Evolutionary conservation across 2,888 invertebrate genomes (phyloP), one percentile per base, ranked within the genome.

Genomic region (Alitta virens): DNA sequence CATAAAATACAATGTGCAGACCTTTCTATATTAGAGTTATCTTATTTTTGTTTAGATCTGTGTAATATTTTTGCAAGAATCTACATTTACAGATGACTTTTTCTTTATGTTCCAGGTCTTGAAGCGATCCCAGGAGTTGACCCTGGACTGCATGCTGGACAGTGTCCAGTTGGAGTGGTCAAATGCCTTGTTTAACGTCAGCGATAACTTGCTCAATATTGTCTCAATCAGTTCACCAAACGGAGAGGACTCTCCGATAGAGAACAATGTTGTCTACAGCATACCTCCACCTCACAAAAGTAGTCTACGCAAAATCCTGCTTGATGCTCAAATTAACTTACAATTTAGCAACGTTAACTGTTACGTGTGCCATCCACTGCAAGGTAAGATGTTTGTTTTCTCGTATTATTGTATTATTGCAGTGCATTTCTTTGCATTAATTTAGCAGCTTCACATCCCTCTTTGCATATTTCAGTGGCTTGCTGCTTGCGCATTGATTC

Each of bases 111-210:
- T n/a, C 2, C 67, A 78, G 78, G 64, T 72, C 16, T 71, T 74
- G 59, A 74, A 77, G 27, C 60, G 75, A 1, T 72, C 72, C 5
- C 56, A 67, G 2, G 74, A 74, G 49, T 49, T 76, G 42, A 70
- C 70, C 18, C 21, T 77, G 18, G 75, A 77, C 40, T 72, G 71
- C 0, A 74, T 75, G 73, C 62, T 72, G 43, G 74, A 77, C 68
- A 75, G 78, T 63, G 54, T 77, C 2, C 78, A 77, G 59, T 16
- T 77, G 18, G 79, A 79, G 62, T 74, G 77, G 74, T 78, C 78
- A 2, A 68, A 76, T 1, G 68, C 61, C 27, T 70, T 74, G 0
- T 64, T 75, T 24, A 33, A 33, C 33, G 12, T 33, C 33, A 33
- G 33, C 12, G 33, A 33, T 12, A 5, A 33, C 33, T 33, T 33